Conservation (phyloP, 2,797 vertebrate species). For the Psittacula derbiana region DNA sequence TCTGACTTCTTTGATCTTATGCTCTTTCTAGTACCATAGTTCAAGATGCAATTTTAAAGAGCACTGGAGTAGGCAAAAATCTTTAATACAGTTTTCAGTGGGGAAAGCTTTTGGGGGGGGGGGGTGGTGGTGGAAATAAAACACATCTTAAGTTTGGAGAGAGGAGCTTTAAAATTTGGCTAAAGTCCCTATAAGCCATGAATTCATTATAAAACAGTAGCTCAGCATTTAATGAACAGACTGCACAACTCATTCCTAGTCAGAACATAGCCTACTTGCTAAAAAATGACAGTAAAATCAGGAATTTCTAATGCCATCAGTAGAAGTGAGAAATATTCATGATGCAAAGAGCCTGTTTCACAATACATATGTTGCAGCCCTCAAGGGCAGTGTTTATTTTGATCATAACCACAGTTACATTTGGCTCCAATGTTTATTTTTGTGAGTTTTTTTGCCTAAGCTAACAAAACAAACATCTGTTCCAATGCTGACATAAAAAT, state of each 20-base stretch:
- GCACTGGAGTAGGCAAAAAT: neutral
- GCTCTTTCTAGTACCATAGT: neutral
- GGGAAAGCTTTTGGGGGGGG: neutral
- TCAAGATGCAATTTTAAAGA: neutral
- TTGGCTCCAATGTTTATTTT: neutral
- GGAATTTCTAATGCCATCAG: neutral
- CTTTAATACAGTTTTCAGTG: neutral
- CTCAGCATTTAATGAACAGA: neutral
- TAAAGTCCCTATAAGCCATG: neutral
- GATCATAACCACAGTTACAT: neutral
- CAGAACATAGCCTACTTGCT: neutral
- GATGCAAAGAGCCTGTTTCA: neutral
- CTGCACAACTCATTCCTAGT: neutral
- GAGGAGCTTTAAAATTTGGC: neutral
- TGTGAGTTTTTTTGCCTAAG: neutral
- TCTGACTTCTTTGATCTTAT: neutral
- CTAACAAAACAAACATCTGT: neutral
- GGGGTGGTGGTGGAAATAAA: neutral
- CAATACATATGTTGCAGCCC: neutral
- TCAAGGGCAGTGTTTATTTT: neutral
- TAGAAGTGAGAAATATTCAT: neutral
- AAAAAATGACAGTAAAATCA: neutral
- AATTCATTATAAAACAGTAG: neutral
- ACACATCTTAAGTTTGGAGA: neutral
- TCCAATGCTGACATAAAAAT: neutral